Base-by-base conservation (phyloP, 2,797 vertebrate species). In the Apogon hyalosoma region DNA sequence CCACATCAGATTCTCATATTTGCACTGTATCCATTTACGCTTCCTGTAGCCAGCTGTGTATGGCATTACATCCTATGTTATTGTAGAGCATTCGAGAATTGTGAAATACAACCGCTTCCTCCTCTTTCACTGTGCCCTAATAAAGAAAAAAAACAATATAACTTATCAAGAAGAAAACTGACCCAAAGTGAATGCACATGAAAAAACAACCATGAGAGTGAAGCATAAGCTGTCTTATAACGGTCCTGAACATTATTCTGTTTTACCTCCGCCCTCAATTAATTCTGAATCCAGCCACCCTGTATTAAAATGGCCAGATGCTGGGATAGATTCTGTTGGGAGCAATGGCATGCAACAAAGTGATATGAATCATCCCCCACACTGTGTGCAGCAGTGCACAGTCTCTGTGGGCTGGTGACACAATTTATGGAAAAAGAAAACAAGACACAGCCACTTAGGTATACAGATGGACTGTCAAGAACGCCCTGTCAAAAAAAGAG, bases 321-420 rank as follows among this genome's bases (percentile, higher is more conserved):
- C 82, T 90, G 69, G 91, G 90, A 92, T 87, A 74, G 81, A 92
- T 90, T 90, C 90, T 85, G 88, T 90, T 90, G 88, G 88, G 90
- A 90, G 86, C 83, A 83, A 80, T 90, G 88, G 80, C 90, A 88
- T 82, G 82, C 83, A 78, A 85, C 88, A 88, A 90, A 92, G 88
- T 91, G 87, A 92, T 91, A 92, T 90, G 85, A 91, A 91, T 92
- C 90, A 84, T 53, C 56, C 56, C 67, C 45, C 68, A 63, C 24
- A 14, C 54, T 41, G 75, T 51, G 64, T 66, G 70, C 71, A 63
- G 63, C 58, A 16, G 69, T 8, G 33, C 75, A 19, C 66, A 11
- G 61, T 83, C 85, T 87, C 84, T 33, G 64, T 84, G 79, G 80
- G 63, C 69, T 48, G 9, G 47, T 81, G 75, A 80, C 83, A 84